Conservation (phyloP, 2,113 vertebrate species). For the Quiscalus mexicanus region DNA sequence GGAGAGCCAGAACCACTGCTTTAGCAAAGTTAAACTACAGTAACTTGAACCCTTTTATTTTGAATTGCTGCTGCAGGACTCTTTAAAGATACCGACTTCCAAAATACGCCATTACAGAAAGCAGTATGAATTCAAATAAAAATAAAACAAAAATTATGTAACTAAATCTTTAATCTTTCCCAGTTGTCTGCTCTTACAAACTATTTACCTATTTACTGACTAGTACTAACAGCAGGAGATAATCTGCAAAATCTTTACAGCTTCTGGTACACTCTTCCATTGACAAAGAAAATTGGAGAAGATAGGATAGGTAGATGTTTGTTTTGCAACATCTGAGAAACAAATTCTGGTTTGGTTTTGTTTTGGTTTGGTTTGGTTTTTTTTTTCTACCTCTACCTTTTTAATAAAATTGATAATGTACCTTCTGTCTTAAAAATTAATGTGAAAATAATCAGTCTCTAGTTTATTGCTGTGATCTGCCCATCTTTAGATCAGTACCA, state of each 20-base stretch:
- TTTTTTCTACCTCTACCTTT: not conserved
- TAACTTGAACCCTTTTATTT: not conserved
- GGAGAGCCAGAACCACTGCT: not conserved
- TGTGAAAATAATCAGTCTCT: not conserved
- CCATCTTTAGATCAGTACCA: not conserved
- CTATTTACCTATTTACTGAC: not conserved
- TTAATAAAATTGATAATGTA: not conserved
- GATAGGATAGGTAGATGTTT: not conserved
- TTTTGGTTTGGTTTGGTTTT: not conserved
- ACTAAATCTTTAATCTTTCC: not conserved
- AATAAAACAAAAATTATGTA: not conserved
- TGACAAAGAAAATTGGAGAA: not conserved
- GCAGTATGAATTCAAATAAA: not conserved
- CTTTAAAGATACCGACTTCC: not conserved
- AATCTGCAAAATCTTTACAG: not conserved
- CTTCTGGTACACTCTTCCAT: not conserved
- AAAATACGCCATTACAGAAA: not conserved
- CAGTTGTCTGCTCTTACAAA: not conserved
- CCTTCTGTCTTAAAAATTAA: not conserved
- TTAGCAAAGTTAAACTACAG: not conserved
- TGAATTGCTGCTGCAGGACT: no score
- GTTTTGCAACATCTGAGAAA: not conserved
- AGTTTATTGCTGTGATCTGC: not conserved
- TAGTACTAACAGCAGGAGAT: not conserved
- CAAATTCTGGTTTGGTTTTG: not conserved